phyloP scores from a whole-genome alignment of 2,888 invertebrate genomes.

The Galerucella nymphaeae region DNA sequence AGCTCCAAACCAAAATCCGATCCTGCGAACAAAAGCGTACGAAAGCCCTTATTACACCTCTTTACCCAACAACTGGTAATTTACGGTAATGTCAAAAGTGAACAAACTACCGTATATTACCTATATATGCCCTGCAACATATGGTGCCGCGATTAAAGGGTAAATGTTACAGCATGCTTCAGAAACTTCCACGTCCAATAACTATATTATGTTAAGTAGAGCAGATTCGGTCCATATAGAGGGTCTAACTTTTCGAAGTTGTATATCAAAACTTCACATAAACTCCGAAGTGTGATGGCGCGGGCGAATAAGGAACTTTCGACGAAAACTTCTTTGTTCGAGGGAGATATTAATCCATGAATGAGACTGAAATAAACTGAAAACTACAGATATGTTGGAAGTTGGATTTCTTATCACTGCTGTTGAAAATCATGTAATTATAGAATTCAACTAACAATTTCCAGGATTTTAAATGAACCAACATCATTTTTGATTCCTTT shows the following conservation, averaged over 20 bases:
- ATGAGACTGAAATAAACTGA: conserved; percentile 10
- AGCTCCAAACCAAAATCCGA: conserved; percentile 10
- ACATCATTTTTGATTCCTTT: not conserved
- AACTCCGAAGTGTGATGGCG: conserved; percentile 27
- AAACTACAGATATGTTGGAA: not conserved
- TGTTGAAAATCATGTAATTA: too few relatives aligned
- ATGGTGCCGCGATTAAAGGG: conserved; percentile 58
- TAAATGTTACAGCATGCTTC: conserved; percentile 57
- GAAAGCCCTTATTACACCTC: not conserved
- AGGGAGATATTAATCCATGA: conserved; percentile 25
- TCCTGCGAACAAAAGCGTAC: not conserved
- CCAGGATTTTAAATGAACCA: too few relatives aligned
- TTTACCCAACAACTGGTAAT: conserved; percentile 6
- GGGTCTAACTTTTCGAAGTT: conserved; percentile 44
- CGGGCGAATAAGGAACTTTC: conserved; percentile 8
- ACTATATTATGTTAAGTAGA: conserved; percentile 56
- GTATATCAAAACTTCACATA: conserved; percentile 49
- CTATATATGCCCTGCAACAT: conserved; percentile 55
- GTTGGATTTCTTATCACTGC: not conserved
- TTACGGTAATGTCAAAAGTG: conserved; percentile 56
- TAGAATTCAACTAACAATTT: too few relatives aligned
- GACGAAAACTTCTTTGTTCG: conserved; percentile 21
- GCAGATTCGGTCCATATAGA: conserved; percentile 50
- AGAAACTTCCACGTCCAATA: conserved; percentile 56
- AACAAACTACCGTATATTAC: conserved; percentile 58